A percentile compares a stretch with the other conserved stretches of the same genome.
Evolutionary conservation across 2,797 vertebrate species (phyloP).

Genomic region (Arremon brunneinucha): DNA sequence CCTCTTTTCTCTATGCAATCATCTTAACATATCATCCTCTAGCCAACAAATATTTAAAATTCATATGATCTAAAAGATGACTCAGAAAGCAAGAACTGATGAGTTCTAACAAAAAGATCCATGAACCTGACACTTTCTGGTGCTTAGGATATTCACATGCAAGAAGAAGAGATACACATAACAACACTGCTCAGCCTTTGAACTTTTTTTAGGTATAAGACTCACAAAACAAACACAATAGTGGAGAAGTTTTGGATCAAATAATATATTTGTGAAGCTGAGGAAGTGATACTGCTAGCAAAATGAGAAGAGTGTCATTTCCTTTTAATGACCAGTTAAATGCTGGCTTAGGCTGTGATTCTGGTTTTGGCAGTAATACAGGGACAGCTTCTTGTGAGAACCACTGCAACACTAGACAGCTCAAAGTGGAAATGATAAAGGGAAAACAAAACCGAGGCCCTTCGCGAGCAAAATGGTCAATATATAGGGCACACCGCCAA

Average conservation of each 20-base stretch:
- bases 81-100: not conserved
- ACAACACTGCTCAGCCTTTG: not conserved
- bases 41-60: not conserved
- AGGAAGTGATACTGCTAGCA: not conserved
- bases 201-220: not conserved
- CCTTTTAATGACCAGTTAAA: not conserved
- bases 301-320: not conserved
- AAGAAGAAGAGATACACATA: not conserved
- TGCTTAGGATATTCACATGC: not conserved
- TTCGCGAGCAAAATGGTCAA: not conserved
- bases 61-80: not conserved
- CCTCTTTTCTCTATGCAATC: not conserved
- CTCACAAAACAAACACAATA: not conserved
- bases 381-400: not conserved
- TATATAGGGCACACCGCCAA: not conserved
- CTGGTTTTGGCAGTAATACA: not conserved
- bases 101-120: not conserved
- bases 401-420: not conserved
- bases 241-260: not conserved
- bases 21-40: not conserved
- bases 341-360: not conserved
- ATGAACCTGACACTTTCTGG: not conserved
- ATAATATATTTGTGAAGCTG: not conserved
- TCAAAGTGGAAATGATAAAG: not conserved
- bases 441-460: not conserved